A percentile compares a stretch with the other conserved stretches of the same genome.
Conservation (phyloP, 2,113 vertebrate species). For the Centropristis striata region DNA sequence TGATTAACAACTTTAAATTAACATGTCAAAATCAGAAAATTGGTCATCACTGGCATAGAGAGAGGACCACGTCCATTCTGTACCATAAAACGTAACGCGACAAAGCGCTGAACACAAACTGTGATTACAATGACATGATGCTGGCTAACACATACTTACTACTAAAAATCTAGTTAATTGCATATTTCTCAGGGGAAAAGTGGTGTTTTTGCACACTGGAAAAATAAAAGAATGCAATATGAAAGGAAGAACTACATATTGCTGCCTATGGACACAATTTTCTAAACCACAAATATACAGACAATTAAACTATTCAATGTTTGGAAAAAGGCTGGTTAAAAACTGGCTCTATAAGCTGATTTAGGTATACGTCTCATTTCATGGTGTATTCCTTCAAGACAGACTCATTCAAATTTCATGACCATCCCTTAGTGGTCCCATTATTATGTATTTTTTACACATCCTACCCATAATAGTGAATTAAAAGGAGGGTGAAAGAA, state of each 20-base stretch:
- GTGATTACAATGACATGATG: constrained; percentile 49
- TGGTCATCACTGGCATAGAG: constrained; percentile 66
- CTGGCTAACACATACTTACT: background rate
- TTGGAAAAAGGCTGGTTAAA: constrained; percentile 32
- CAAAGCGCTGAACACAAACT: constrained; percentile 47
- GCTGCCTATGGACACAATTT: background rate
- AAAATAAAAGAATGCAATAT: constrained; percentile 3
- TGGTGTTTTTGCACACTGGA: background rate
- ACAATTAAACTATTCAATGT: constrained; percentile 26
- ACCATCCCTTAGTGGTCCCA: constrained; percentile 76
- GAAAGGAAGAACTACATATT: background rate
- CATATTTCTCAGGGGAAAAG: background rate
- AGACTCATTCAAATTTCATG: constrained; percentile 81
- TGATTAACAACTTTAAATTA: constrained; percentile 88
- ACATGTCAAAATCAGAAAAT: constrained; percentile 82
- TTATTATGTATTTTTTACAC: constrained; percentile 83
- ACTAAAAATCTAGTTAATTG: constrained; percentile 13
- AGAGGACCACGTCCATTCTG: constrained; percentile 29
- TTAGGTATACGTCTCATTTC: constrained; percentile 64
- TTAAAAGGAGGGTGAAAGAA: constrained; percentile 76
- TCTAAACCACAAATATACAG: constrained; percentile 25
- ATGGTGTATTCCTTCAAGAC: constrained; percentile 60
- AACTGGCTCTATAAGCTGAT: constrained; percentile 46
- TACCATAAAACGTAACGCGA: constrained; percentile 12
- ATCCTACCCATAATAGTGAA: constrained; percentile 75